Conservation (phyloP, 2,888 invertebrate genomes). For the Megamerina dolium region DNA sequence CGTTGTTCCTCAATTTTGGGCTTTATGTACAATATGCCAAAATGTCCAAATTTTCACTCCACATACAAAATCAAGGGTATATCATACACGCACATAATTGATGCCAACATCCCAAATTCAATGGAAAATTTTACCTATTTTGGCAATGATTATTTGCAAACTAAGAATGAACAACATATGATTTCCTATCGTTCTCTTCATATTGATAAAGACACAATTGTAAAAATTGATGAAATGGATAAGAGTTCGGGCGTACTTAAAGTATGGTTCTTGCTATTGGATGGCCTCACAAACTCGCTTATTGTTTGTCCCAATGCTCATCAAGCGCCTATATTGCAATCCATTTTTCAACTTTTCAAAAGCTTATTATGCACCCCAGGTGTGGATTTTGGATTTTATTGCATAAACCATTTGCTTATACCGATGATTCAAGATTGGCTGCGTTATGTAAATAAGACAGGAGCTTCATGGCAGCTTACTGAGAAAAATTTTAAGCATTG, state of each 20-base stretch:
- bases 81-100: conserved; percentile 72
- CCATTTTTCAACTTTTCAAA: conserved; percentile 75
- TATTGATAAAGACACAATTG: conserved; percentile 50
- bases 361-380: conserved; percentile 76
- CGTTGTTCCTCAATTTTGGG: conserved; percentile 82
- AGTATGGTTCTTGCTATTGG: conserved; percentile 84
- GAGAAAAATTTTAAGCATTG: conserved; percentile 92
- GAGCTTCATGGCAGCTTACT: conserved; percentile 66
- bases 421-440: conserved; percentile 94
- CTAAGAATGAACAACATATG: conserved; percentile 60
- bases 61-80: conserved; percentile 77
- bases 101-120: conserved; percentile 73
- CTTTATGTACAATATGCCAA: conserved; percentile 92
- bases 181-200: conserved; percentile 50
- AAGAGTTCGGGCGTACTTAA: conserved; percentile 77
- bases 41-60: conserved; percentile 87
- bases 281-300: conserved; percentile 75
- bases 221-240: conserved; percentile 57
- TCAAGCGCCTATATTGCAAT: conserved; percentile 81
- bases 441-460: conserved; percentile 65
- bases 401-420: conserved; percentile 83
- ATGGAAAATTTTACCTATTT: conserved; percentile 65
- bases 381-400: conserved; percentile 82
- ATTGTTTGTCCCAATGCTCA: conserved; percentile 84
- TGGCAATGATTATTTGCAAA: conserved; percentile 56